Base-by-base conservation (phyloP, 2,888 invertebrate species). In the Lithophane ornitopus region DNA sequence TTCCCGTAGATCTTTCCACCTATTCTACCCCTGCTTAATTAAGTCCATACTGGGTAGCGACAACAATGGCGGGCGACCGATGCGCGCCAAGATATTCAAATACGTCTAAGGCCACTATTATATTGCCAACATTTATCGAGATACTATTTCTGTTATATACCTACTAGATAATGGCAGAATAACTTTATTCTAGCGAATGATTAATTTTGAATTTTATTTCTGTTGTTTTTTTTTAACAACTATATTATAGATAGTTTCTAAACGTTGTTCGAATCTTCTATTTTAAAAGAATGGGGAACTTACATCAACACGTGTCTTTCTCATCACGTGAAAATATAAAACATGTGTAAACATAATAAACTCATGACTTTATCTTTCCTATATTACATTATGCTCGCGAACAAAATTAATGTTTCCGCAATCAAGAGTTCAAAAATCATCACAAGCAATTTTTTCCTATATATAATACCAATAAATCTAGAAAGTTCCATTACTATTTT, bases 41-140 rank as follows among this genome's bases (percentile, higher is more conserved):
- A 96, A 96, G 96, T 96, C 96, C 96, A 96, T 96, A 95, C 95
- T 94, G 92, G 96, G 96, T 89, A 88, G 84, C 89, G 92, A 93
- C 94, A 95, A 96, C 96, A 96, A 96, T 95, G 94, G 94, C 92
- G 85, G 90, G 88, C 90, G 91, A 90, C 92, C 95, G 96, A 96
- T 96, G 95, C 93, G 92, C 93, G 90, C 92, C 92, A 93, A 95
- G 96, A 96, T 96, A 96, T 96, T 96, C 96, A 96, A 96, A 96
- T 96, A 96, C 93, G 94, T 96, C 95, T 94, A 94, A 94, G 93
- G 94, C 94, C 89, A 91, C 93, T 94, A 94, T 94, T 95, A 95
- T 94, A 94, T 93, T 93, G 93, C 92, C 87, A 90, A 88, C 93
- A 91, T 94, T 94, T 95, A 95, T 94, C 93, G 92, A 88, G 85